Percentiles rank a stretch among this genome's conserved stretches.
Conservation (phyloP, 2,113 vertebrate species). For the Tauraco erythrolophus region DNA sequence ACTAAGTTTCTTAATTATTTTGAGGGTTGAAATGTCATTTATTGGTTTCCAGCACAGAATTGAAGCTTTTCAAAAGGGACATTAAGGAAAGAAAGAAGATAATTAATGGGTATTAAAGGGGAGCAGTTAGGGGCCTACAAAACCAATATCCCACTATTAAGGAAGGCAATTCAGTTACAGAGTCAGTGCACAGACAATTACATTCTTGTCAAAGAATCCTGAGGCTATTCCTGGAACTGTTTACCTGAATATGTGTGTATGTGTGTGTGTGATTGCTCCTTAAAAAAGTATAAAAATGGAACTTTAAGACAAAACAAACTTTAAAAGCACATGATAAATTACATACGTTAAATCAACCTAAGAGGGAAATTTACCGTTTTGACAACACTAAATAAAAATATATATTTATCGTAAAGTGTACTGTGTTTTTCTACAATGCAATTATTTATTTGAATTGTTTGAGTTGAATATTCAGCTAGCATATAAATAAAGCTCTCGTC, state of each 20-base stretch:
- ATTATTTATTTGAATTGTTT: background rate
- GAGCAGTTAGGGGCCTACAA: constrained; percentile 5
- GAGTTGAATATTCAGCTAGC: background rate
- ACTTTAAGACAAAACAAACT: background rate
- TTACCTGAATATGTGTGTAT: background rate
- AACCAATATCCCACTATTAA: constrained; percentile 28
- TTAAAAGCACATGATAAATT: background rate
- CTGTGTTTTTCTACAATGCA: background rate
- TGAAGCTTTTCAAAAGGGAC: background rate
- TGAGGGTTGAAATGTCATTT: background rate
- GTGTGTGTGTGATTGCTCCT: background rate
- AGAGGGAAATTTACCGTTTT: background rate
- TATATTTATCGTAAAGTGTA: background rate
- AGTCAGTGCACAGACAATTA: constrained; percentile 31
- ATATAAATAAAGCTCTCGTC: background rate
- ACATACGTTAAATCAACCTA: background rate
- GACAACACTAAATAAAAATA: background rate
- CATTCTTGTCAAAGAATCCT: constrained; percentile 12
- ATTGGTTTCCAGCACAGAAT: background rate
- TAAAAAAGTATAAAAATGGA: background rate
- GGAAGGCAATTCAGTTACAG: constrained; percentile 39
- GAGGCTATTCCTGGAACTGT: constrained; percentile 16
- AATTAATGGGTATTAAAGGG: constrained; percentile 24
- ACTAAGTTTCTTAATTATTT: background rate
- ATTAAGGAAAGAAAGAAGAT: background rate